Evolutionary conservation across 2,888 invertebrate genomes (phyloP), one percentile per base, ranked within the genome.

Genomic region (Pseudolycoriella hygida): DNA sequence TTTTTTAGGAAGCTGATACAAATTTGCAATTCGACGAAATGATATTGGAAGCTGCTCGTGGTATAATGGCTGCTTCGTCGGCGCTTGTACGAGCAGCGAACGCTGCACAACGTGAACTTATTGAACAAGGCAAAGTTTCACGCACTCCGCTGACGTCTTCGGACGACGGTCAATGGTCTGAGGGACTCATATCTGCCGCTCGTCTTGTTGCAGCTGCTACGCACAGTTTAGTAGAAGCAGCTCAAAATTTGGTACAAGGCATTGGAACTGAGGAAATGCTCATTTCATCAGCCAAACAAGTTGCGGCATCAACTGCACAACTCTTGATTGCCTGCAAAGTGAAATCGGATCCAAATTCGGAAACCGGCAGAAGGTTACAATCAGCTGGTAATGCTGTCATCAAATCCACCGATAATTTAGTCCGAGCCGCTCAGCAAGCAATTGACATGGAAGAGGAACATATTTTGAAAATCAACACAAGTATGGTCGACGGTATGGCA

Each of bases 1-100:
- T 10, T 5, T 34, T 34, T 34, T 34, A 92, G 85, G 85, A 85
- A 63, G 76, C 87, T 3, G 92, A 93, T 60, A 92, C 94, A 62
- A 85, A 79, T 51, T 74, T 97, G 67, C 93, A 93, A 69, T 98
- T 98, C 65, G 98, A 99, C 62, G 97, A 96, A 68, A 94, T 97
- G 84, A 98, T 98, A 54, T 67, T 98, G 56, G 93, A 94, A 61
- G 97, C 97, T 0, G 97, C 97, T 37, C 94, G 94, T 68, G 89
- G 90, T 2, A 97, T 98, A 54, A 90, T 96, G 53, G 84, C 90
- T 0, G 98, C 98, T 0, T 97, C 97, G 0, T 92, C 96, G 1
- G 94, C 96, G 0, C 69, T 98, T 3, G 92, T 98, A 1, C 81
- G 94, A 55, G 94, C 97, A 1, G 97, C 98, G 0, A 92, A 92